Percentiles rank a stretch among this genome's conserved stretches.
These are phyloP conservation scores for Gadopsis marmoratus DNA, from an alignment of 2,797 vertebrate species.

Conservation along the genomic window DNA sequence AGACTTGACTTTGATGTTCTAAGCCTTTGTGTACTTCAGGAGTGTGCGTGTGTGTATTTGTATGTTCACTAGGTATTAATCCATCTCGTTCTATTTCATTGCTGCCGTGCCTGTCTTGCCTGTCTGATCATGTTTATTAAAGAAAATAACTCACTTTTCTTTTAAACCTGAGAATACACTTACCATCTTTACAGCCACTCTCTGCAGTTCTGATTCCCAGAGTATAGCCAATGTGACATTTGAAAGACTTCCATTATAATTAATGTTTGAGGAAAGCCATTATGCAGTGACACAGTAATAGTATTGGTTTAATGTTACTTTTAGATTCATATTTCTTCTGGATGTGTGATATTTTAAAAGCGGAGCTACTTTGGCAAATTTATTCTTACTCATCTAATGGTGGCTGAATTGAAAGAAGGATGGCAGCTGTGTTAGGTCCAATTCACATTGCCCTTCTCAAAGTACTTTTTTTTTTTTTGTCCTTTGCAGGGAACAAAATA, in stretches of 20 bases:
- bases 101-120: conserved; percentile 3
- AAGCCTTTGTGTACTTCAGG: conserved; percentile 52
- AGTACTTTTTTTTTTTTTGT: not conserved
- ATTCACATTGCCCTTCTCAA: conserved; percentile 25
- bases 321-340: conserved; percentile 32
- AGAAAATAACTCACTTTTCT: conserved; percentile 17
- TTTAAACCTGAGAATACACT: conserved; percentile 1
- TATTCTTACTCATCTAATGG: conserved; percentile 32
- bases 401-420: conserved; percentile 28
- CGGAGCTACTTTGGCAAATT: conserved; percentile 33
- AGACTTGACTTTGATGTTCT: conserved; percentile 67
- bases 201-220: conserved; percentile 23
- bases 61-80: conserved; percentile 29
- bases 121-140: conserved; percentile 26
- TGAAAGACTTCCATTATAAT: conserved; percentile 51
- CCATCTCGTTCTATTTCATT: conserved; percentile 1
- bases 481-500: not conserved
- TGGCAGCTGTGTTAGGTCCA: conserved; percentile 24
- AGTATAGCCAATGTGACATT: conserved; percentile 46
- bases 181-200: conserved; percentile 5
- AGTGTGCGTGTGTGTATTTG: conserved; percentile 14
- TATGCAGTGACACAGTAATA: conserved; percentile 40
- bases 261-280: conserved; percentile 43
- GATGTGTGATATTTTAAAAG: conserved; percentile 47
- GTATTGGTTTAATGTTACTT: conserved; percentile 45